Percentiles rank a stretch among this genome's conserved stretches.
Evolutionary conservation across 1,140 invertebrate species (phyloP).

Genomic region (Drosophila sproati): DNA sequence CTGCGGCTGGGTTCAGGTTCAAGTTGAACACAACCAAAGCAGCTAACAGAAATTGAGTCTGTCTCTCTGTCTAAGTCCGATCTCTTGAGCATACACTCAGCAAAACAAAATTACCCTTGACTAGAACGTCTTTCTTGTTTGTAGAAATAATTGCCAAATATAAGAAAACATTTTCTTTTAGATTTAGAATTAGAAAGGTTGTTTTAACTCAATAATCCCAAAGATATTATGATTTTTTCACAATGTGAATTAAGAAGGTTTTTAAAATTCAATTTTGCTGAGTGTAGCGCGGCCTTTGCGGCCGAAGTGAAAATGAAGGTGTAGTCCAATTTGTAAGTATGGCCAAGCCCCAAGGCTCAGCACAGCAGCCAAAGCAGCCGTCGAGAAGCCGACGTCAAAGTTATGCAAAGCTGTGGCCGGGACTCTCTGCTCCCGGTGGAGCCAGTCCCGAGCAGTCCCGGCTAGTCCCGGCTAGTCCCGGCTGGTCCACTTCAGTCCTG

Average conservation of each 20-base stretch:
- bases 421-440: constrained; percentile 58
- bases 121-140: no score
- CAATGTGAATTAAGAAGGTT: no score
- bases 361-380: constrained; percentile 28
- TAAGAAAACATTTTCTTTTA: no score
- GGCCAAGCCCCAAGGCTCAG: constrained; percentile 72
- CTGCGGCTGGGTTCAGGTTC: constrained; percentile 54
- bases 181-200: no score
- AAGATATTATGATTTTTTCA: no score
- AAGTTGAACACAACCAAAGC: constrained; percentile 23
- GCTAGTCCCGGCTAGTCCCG: no score
- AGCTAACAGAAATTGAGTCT: constrained; percentile 29
- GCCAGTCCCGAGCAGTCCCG: neutral
- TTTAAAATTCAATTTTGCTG: no score
- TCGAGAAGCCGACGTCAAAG: constrained; percentile 54
- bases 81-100: no score
- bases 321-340: constrained; percentile 84
- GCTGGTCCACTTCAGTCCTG: no score
- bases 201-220: no score
- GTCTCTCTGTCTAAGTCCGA: neutral
- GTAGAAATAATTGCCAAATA: no score
- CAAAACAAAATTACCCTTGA: no score
- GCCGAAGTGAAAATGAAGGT: constrained; percentile 82
- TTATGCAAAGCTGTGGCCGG: constrained; percentile 67
- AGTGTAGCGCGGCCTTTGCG: constrained; percentile 40